Evolutionary conservation across 2,797 vertebrate species (phyloP).

Genomic region (Oreochromis grahami): DNA sequence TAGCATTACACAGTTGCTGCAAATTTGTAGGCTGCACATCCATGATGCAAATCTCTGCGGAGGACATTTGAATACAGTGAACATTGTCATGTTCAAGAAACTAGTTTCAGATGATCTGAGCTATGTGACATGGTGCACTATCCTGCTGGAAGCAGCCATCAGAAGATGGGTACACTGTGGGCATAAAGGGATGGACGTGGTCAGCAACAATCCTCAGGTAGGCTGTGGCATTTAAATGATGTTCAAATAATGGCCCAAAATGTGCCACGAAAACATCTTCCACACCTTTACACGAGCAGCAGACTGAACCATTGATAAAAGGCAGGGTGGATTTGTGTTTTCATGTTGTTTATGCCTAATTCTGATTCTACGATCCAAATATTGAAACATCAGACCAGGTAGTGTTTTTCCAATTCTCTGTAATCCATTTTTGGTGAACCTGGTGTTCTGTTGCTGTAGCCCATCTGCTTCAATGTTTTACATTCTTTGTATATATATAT

Average conservation of each 20-base stretch:
- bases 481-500: background rate
- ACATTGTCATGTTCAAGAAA: background rate
- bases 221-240: background rate
- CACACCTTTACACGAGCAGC: background rate
- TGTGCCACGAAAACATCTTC: background rate
- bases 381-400: background rate
- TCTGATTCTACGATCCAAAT: background rate
- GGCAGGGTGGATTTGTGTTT: background rate
- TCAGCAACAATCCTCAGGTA: background rate
- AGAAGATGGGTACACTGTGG: background rate
- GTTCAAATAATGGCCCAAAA: background rate
- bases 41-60: background rate
- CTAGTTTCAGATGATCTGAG: background rate
- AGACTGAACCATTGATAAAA: background rate
- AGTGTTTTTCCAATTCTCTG: background rate
- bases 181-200: background rate
- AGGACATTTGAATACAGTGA: background rate
- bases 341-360: constrained; percentile 22
- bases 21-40: background rate
- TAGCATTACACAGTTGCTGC: background rate
- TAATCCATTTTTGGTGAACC: background rate
- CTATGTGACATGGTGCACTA: background rate
- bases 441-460: background rate
- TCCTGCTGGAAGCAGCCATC: background rate
- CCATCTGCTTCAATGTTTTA: background rate